These are phyloP conservation scores for Lampris megalopsis DNA, from an alignment of 2,113 vertebrate genomes.

Conservation along the genomic window DNA sequence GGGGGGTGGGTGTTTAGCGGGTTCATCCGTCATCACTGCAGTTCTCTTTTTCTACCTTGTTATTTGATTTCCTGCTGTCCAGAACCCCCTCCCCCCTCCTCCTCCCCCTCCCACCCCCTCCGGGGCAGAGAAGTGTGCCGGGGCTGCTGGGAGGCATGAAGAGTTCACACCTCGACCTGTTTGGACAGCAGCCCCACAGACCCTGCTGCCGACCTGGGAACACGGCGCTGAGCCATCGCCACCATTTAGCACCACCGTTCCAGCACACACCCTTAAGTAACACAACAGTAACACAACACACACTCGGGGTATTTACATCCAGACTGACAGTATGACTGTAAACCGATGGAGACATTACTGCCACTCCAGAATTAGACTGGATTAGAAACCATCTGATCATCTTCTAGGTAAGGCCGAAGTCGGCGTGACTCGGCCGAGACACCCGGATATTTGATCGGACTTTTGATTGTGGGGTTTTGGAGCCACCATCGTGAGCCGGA, in stretches of 20 bases:
- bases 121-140: constrained; percentile 70
- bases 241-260: neutral
- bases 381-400: too few relatives aligned
- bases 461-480: too few relatives aligned
- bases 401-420: too few relatives aligned
- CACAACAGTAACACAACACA: too few relatives aligned
- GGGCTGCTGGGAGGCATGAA: constrained; percentile 72
- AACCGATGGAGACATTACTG: too few relatives aligned
- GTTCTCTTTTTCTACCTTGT: neutral
- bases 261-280: neutral
- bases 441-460: too few relatives aligned
- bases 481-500: too few relatives aligned
- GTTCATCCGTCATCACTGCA: neutral
- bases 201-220: constrained; percentile 71
- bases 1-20: neutral
- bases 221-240: neutral
- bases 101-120: neutral
- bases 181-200: constrained; percentile 78
- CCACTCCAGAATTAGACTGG: too few relatives aligned
- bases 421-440: too few relatives aligned
- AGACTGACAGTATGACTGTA: too few relatives aligned
- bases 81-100: neutral
- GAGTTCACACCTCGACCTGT: constrained; percentile 79
- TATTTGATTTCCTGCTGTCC: neutral
- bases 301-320: too few relatives aligned